phyloP scores from a whole-genome alignment of 2,113 vertebrate species.

The Charina bottae region DNA sequence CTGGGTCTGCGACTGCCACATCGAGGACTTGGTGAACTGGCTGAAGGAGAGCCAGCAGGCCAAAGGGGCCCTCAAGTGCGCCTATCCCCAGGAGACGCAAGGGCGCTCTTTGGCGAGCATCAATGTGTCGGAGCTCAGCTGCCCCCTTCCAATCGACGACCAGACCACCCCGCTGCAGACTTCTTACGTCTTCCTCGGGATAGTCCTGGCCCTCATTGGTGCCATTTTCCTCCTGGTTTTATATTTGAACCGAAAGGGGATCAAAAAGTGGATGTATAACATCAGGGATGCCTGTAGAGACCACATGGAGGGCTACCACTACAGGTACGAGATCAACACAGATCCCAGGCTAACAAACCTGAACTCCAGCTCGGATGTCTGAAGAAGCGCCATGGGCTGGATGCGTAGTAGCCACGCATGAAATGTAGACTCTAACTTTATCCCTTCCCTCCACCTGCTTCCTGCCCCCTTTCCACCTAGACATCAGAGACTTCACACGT shows the following conservation, averaged over 20 bases:
- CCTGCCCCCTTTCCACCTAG: constrained; percentile 49
- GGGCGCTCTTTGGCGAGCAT: constrained; percentile 76
- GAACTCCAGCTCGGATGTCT: constrained; percentile 94
- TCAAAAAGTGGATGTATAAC: constrained; percentile 98
- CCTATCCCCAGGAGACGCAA: constrained; percentile 74
- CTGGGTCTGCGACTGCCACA: constrained; percentile 88
- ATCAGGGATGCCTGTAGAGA: constrained; percentile 97
- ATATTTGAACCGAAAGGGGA: constrained; percentile 97
- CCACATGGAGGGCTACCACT: constrained; percentile 99
- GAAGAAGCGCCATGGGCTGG: constrained; percentile 38
- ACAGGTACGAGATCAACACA: constrained; percentile 95
- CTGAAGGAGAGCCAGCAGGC: constrained; percentile 77
- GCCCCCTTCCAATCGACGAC: constrained; percentile 65
- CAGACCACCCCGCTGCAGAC: constrained; percentile 87
- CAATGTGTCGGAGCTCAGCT: constrained; percentile 74
- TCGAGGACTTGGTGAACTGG: constrained; percentile 84
- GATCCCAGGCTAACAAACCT: constrained; percentile 93
- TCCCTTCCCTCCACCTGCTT: constrained; percentile 53
- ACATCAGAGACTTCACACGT: constrained; percentile 46
- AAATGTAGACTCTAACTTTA: constrained; percentile 74
- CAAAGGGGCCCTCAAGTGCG: constrained; percentile 78
- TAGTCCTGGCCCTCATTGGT: constrained; percentile 95
- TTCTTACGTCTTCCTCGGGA: constrained; percentile 93
- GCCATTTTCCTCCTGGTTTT: constrained; percentile 97
- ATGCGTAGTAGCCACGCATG: constrained; percentile 81